phyloP scores from a whole-genome alignment of 1,140 invertebrate species.

The Brachionus calyciflorus region DNA sequence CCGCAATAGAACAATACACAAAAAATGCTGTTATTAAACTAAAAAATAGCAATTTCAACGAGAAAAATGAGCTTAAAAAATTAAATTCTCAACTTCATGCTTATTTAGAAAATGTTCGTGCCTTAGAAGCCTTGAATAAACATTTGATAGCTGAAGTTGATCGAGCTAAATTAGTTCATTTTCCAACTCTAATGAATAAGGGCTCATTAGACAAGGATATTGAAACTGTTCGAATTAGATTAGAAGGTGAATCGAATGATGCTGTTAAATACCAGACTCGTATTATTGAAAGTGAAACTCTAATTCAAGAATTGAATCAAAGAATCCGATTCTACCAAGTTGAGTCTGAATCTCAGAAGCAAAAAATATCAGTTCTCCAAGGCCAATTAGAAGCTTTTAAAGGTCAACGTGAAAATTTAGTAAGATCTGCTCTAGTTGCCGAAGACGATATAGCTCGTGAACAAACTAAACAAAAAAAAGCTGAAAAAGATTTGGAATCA shows the following conservation, averaged over 20 bases:
- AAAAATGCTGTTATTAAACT: slow-evolving; percentile 38
- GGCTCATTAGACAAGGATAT: not conserved
- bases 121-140: slow-evolving; percentile 7
- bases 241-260: not conserved
- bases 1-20: slow-evolving; percentile 19
- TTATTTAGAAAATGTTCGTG: slow-evolving; percentile 38
- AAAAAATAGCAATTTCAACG: slow-evolving; percentile 29
- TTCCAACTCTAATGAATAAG: slow-evolving; percentile 31
- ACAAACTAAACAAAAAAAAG: not conserved
- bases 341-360: not conserved
- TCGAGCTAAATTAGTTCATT: not conserved
- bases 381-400: slow-evolving; percentile 9
- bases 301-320: slow-evolving; percentile 2
- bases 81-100: slow-evolving; percentile 9
- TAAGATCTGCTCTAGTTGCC: not conserved
- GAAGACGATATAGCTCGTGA: slow-evolving; percentile 34
- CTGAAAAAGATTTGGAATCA: slow-evolving; percentile 26
- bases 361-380: slow-evolving; percentile 4
- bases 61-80: slow-evolving; percentile 32
- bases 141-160: slow-evolving; percentile 42
- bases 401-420: slow-evolving; percentile 13
- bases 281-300: slow-evolving; percentile 16
- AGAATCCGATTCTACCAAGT: slow-evolving; percentile 11
- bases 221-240: not conserved
- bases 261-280: slow-evolving; percentile 4